These are phyloP conservation scores for Platyrinchus mystaceus DNA, from an alignment of 2,797 vertebrate genomes.

Conservation along the genomic window DNA sequence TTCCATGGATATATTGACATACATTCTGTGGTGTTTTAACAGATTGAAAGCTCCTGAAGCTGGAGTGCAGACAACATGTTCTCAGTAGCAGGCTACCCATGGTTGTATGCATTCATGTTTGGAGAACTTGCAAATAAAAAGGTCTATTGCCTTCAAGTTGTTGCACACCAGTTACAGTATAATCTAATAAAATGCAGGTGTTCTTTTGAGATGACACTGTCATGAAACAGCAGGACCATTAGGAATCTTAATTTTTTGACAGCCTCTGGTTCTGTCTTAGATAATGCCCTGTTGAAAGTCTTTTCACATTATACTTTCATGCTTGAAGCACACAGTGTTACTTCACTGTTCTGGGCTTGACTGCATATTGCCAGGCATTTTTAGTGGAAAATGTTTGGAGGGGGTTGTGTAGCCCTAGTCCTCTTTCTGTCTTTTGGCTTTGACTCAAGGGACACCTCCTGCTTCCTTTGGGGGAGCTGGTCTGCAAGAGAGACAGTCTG, in stretches of 20 bases:
- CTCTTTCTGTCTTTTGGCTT: neutral
- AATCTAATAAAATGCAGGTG: neutral
- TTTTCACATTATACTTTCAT: neutral
- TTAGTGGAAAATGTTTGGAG: slow-evolving; percentile 14
- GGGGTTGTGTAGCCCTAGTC: neutral
- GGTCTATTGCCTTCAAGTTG: neutral
- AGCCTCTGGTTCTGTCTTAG: neutral
- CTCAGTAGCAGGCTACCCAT: neutral
- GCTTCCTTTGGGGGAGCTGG: neutral
- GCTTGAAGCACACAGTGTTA: neutral
- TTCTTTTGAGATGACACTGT: neutral
- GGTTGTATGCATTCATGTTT: neutral
- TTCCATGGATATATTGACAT: slow-evolving; percentile 51
- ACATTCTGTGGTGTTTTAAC: slow-evolving; percentile 27
- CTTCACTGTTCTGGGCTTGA: neutral
- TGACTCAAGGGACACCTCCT: neutral
- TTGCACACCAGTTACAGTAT: neutral
- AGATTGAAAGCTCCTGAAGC: slow-evolving; percentile 22
- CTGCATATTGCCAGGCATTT: neutral
- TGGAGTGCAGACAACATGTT: slow-evolving; percentile 7
- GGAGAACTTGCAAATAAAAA: neutral
- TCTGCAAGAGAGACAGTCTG: neutral
- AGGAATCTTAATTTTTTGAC: neutral
- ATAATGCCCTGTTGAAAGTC: neutral
- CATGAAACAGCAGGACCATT: neutral